Evolutionary conservation across 2,797 vertebrate genomes (phyloP).

Genomic region (Falco concolor): DNA sequence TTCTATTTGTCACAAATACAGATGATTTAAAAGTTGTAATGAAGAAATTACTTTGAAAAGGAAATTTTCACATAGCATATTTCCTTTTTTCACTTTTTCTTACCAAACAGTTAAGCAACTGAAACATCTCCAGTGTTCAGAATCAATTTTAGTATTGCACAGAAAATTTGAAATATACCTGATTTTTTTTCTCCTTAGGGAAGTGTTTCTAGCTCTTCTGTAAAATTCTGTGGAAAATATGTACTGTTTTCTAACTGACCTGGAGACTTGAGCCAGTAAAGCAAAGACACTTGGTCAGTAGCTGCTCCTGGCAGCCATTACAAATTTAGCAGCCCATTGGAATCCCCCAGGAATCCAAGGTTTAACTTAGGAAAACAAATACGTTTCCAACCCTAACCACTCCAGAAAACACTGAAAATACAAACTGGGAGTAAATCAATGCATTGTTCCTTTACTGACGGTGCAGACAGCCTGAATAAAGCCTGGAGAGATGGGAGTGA

Average conservation of each 20-base stretch:
- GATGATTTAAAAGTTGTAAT: not conserved
- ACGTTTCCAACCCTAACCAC: not conserved
- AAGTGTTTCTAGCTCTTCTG: not conserved
- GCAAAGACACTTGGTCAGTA: not conserved
- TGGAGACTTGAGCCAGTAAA: not conserved
- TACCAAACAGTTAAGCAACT: not conserved
- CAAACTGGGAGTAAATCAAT: not conserved
- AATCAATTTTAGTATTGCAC: not conserved
- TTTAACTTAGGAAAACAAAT: constrained; percentile 24
- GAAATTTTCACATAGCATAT: not conserved
- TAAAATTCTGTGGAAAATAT: not conserved
- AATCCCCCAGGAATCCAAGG: not conserved
- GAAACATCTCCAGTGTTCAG: not conserved
- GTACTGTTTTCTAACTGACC: not conserved
- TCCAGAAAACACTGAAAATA: constrained; percentile 5
- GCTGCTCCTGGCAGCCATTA: constrained; percentile 28
- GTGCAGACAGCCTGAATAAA: constrained; percentile 5
- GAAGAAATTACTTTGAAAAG: not conserved
- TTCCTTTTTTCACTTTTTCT: constrained; percentile 5
- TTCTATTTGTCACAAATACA: constrained; percentile 2
- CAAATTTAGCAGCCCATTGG: constrained; percentile 8
- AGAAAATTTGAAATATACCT: not conserved
- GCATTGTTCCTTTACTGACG: not conserved
- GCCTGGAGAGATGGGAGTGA: not conserved
- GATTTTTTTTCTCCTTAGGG: not conserved